phyloP scores from a whole-genome alignment of 2,113 vertebrate genomes.

The Protomyctophum bolini region DNA sequence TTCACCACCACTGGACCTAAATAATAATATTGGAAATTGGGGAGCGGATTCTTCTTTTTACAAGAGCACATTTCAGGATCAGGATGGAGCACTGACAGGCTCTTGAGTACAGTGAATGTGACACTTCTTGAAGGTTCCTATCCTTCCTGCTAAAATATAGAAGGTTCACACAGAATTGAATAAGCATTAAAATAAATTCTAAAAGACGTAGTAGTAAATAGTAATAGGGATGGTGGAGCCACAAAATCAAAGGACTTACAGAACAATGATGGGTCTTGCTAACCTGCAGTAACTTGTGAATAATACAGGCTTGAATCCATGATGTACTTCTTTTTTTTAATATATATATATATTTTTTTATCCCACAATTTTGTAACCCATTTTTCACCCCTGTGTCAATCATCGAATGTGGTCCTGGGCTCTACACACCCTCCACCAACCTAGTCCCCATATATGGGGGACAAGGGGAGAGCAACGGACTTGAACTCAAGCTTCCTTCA shows the following conservation, averaged over 20 bases:
- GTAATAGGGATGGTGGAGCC: too few species aligned
- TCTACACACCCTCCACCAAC: too few species aligned
- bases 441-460: too few species aligned
- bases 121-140: slow-evolving; percentile 16
- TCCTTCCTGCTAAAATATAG: slow-evolving; percentile 16
- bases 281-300: neutral
- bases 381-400: too few species aligned
- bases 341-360: too few species aligned
- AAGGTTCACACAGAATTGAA: slow-evolving; percentile 24
- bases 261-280: neutral
- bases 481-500: too few species aligned
- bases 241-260: too few species aligned
- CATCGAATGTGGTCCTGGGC: too few species aligned
- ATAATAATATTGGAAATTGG: too few species aligned
- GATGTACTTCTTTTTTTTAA: too few species aligned
- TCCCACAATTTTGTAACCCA: too few species aligned
- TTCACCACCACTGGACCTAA: neutral
- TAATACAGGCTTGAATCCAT: slow-evolving; percentile 5
- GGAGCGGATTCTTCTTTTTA: slow-evolving; percentile 23
- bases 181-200: neutral
- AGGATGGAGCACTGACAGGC: neutral
- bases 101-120: neutral
- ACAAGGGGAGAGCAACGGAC: too few species aligned
- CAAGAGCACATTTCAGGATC: slow-evolving; percentile 1
- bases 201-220: slow-evolving; percentile 1